Evolutionary conservation across 2,797 vertebrate genomes (phyloP).

Genomic region (Poliocrania exsul): DNA sequence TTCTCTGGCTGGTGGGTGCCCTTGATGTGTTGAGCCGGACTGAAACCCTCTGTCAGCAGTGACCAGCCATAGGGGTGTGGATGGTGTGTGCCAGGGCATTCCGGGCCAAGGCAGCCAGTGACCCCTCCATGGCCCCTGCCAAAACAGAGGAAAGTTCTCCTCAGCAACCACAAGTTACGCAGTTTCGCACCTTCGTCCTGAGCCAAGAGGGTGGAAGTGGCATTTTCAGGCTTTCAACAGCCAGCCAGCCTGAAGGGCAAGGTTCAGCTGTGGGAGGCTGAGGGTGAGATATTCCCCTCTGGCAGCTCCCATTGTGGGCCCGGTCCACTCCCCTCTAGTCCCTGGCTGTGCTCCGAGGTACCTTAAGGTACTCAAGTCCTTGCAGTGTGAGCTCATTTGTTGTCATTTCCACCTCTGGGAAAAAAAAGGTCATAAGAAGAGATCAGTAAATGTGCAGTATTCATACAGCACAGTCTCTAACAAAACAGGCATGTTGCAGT

Average conservation of each 20-base stretch:
- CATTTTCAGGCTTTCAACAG: not conserved
- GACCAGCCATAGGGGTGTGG: accelerated
- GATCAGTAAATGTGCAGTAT: not conserved
- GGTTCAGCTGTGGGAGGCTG: not conserved
- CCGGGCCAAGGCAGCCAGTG: accelerated
- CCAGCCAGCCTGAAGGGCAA: not conserved
- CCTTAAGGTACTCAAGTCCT: not conserved
- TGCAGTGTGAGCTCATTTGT: conserved; percentile 33
- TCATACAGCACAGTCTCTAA: not conserved
- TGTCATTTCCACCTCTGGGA: conserved; percentile 45
- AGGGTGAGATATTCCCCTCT: not conserved
- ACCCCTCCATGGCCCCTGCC: accelerated
- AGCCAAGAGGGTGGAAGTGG: not conserved
- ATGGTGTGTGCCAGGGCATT: accelerated
- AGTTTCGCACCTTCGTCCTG: not conserved
- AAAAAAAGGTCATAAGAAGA: not conserved
- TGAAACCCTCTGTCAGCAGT: accelerated
- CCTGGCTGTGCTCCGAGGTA: conserved; percentile 2
- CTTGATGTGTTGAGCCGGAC: not conserved
- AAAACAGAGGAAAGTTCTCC: not conserved
- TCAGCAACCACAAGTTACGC: not conserved
- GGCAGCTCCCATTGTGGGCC: not conserved
- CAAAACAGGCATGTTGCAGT: not conserved
- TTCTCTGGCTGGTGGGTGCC: not conserved
- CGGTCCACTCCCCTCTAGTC: accelerated